Base-by-base conservation (phyloP, 2,888 invertebrate genomes). In the Zygogramma bicolorata region DNA sequence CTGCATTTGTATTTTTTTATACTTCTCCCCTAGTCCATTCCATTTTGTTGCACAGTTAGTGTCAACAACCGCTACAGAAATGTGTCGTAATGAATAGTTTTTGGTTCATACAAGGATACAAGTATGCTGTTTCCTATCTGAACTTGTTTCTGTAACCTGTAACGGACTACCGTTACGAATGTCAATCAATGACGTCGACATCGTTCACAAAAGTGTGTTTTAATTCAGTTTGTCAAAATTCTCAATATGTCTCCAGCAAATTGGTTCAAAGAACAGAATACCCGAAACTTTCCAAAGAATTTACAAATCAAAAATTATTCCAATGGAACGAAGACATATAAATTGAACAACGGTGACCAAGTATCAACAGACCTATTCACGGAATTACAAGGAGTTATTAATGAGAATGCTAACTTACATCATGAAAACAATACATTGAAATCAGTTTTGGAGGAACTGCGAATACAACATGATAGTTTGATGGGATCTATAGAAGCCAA, bases 341-440 rank as follows among this genome's bases (percentile, higher is more conserved):
- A 6, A 58, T 8, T 18, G 18, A 29, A 42, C 18, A 18, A 31
- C 27, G 62, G 40, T 40, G 61, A 46, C 6, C 34, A 62, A 22
- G 20, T 66, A n/a, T 65, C 68, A 31, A n/a, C 65, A 2, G 69
- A 72, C 15, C 34, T 69, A 20, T 60, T 69, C 5, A 53, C 38
- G 29, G 73, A 76, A 29, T 29, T 75, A 20, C 71, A 75, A 68
- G 40, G 25, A 1, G 62, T 65, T 13, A 22, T 65, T 8, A 46
- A 27, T 20, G 71, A 77, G 62, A 77, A 75, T 34, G 63, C 38
- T n/a, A 70, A 72, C 27, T 49, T 78, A n/a, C 65, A 70, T 57
- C 61, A 57, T 29, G 69, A 74, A 71, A 75, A 70, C 31, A 13
- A 8, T 8, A 18, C 58, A 4, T 31, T 77, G 22, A 70, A 63